These are phyloP conservation scores for Pseudochirops cupreus DNA, from an alignment of 2,797 vertebrate species.

Conservation along the genomic window DNA sequence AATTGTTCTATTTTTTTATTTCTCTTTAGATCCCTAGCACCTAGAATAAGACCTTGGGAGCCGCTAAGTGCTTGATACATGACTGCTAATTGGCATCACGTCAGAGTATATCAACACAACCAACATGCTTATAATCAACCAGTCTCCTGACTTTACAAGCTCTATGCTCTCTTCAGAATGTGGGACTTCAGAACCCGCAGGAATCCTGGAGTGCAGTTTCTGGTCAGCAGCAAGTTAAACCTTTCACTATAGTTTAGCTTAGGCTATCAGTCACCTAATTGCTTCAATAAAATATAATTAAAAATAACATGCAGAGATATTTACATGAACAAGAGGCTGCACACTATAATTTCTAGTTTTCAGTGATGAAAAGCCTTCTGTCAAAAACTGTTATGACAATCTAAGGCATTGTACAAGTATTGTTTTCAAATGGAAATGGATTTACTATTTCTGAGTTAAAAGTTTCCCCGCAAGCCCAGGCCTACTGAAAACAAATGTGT, in stretches of 20 bases:
- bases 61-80: not conserved
- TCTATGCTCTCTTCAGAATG: not conserved
- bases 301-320: conserved; percentile 14
- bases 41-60: not conserved
- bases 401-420: not conserved
- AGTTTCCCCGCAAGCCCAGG: not conserved
- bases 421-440: not conserved
- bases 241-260: conserved; percentile 26
- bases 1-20: conserved; percentile 79
- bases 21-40: conserved; percentile 84
- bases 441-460: rapidly evolving
- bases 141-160: not conserved
- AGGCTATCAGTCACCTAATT: conserved; percentile 42
- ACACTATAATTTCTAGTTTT: not conserved
- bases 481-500: not conserved
- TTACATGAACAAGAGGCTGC: not conserved
- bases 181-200: not conserved
- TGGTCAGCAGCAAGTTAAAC: not conserved
- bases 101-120: not conserved
- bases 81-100: not conserved
- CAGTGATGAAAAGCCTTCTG: not conserved
- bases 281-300: conserved; percentile 65
- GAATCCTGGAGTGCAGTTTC: not conserved
- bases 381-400: not conserved
- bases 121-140: not conserved